Percentiles rank a stretch among this genome's conserved stretches.
phyloP scores from a whole-genome alignment of 2,113 vertebrate genomes.

The Triplophysa dalaica region DNA sequence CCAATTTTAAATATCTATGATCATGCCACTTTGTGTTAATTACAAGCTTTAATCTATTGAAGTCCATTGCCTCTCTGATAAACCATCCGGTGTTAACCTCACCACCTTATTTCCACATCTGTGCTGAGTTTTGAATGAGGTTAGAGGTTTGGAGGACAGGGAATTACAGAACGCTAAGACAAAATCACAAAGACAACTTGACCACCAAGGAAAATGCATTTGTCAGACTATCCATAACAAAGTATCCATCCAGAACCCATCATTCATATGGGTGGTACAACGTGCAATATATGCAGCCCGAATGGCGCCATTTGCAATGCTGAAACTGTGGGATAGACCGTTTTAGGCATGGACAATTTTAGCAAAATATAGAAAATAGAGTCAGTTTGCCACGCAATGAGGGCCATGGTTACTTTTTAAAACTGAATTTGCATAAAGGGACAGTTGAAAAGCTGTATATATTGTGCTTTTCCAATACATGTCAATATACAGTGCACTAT shows the following conservation, averaged over 20 bases:
- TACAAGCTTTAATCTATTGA: constrained; percentile 64
- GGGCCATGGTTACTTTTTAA: no score
- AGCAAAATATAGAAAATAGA: neutral
- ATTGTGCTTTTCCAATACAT: no score
- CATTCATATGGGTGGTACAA: neutral
- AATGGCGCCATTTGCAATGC: neutral
- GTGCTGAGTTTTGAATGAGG: constrained; percentile 10
- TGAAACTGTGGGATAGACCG: neutral
- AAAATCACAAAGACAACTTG: constrained; percentile 7
- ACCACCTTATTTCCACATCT: constrained; percentile 47
- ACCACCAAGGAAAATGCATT: constrained; percentile 11
- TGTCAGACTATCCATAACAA: neutral
- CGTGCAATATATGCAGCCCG: constrained; percentile 8
- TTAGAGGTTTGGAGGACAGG: neutral
- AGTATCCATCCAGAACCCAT: neutral
- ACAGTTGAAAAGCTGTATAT: no score
- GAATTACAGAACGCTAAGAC: constrained; percentile 6
- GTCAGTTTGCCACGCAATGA: neutral
- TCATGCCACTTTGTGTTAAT: constrained; percentile 62
- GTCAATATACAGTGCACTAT: no score
- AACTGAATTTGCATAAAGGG: neutral
- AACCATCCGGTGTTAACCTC: constrained; percentile 1
- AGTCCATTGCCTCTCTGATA: constrained; percentile 35
- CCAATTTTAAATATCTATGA: constrained; percentile 62
- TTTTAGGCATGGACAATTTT: constrained; percentile 1